Evolutionary conservation across 1,140 invertebrate species (phyloP).

Genomic region (Drosophila hydei): DNA sequence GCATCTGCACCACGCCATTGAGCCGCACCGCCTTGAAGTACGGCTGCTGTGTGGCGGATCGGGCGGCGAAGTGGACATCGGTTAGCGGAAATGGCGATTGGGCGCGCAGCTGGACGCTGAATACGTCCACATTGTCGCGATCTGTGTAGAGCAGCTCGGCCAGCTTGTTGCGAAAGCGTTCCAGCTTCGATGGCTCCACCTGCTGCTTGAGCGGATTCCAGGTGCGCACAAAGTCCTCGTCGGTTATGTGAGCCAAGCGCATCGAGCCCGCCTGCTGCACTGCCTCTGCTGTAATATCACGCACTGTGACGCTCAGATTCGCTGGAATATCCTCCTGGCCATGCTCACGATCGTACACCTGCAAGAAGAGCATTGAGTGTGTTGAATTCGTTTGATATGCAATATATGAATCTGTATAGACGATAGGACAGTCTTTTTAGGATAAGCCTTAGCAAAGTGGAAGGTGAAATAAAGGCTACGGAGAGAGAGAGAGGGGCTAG

Average conservation of each 20-base stretch:
- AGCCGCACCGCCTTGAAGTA: constrained; percentile 88
- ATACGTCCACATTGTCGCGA: constrained; percentile 87
- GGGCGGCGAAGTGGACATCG: constrained; percentile 88
- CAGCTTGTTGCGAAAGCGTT: constrained; percentile 86
- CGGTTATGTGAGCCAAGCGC: constrained; percentile 87
- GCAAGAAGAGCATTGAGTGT: neutral
- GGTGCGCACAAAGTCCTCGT: constrained; percentile 88
- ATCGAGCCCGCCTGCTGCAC: constrained; percentile 89
- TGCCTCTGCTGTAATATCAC: constrained; percentile 87
- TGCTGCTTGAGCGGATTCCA: constrained; percentile 85
- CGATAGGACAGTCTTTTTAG: too few species aligned
- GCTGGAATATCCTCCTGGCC: constrained; percentile 86
- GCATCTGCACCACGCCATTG: constrained; percentile 87
- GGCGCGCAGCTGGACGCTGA: constrained; percentile 86
- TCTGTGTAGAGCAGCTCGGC: constrained; percentile 85
- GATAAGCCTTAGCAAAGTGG: too few species aligned
- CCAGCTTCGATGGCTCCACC: constrained; percentile 85
- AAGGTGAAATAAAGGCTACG: too few species aligned
- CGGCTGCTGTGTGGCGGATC: constrained; percentile 86
- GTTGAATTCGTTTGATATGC: too few species aligned
- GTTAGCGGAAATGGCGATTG: constrained; percentile 85
- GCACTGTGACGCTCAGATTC: constrained; percentile 87
- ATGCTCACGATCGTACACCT: constrained; percentile 87
- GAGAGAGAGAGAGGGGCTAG: too few species aligned
- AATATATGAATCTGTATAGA: too few species aligned